phyloP scores from a whole-genome alignment of 2,113 vertebrate genomes.

The Connochaetes taurinus region DNA sequence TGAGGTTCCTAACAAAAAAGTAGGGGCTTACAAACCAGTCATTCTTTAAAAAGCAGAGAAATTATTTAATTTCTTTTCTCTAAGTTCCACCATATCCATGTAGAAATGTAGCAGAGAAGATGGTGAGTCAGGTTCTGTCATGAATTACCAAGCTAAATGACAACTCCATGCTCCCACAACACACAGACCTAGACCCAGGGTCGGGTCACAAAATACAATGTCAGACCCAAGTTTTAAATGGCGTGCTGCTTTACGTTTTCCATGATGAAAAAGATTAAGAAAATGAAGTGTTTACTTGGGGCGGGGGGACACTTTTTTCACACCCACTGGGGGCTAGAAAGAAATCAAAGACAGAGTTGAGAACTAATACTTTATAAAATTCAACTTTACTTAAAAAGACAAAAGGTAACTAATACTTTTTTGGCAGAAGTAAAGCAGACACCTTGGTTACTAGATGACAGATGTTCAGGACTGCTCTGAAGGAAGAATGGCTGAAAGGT shows the following conservation, averaged over 20 bases:
- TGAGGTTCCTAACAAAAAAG: conserved; percentile 1
- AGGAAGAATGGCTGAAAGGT: not conserved
- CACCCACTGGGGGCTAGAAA: not conserved
- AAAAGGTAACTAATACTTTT: conserved; percentile 9
- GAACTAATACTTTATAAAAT: not conserved
- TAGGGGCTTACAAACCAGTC: not conserved
- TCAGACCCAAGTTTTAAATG: not conserved
- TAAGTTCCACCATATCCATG: not conserved
- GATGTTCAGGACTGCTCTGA: not conserved
- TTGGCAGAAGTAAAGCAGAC: not conserved
- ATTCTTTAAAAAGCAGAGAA: not conserved
- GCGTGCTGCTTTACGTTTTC: not conserved
- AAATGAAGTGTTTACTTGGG: not conserved
- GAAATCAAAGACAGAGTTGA: not conserved
- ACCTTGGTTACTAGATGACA: not conserved
- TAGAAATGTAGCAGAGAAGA: not conserved
- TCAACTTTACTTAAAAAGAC: not conserved
- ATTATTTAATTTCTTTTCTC: not conserved
- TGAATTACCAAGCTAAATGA: not conserved
- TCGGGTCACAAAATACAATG: not conserved
- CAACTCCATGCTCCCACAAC: not conserved
- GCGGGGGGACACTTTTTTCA: not conserved
- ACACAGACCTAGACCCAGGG: not conserved
- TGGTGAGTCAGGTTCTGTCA: not conserved
- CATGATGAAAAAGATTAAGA: not conserved